Percentiles rank a stretch among this genome's conserved stretches.
Conservation (phyloP, 2,797 vertebrate genomes). For the Agapornis canus region DNA sequence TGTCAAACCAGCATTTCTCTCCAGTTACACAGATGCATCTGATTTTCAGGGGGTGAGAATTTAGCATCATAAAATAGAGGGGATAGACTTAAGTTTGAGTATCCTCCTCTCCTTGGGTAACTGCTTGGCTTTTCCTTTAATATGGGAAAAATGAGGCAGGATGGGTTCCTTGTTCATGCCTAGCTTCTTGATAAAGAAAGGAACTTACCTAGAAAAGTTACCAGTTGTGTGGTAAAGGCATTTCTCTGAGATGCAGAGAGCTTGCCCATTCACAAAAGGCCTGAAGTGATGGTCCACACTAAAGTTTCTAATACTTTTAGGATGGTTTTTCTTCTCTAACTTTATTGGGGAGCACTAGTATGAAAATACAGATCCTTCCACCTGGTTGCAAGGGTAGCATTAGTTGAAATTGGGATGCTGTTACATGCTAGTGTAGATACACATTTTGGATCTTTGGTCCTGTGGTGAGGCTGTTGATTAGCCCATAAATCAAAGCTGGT, state of each 20-base stretch:
- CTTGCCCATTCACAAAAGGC: not conserved
- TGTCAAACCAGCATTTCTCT: not conserved
- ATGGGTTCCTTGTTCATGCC: not conserved
- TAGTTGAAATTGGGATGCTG: not conserved
- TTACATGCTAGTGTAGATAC: rapidly evolving
- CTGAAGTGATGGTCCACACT: not conserved
- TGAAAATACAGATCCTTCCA: not conserved
- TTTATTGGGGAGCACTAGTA: not conserved
- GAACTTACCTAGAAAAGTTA: not conserved
- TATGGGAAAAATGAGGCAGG: not conserved
- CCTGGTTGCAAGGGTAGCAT: not conserved
- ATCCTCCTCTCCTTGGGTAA: not conserved
- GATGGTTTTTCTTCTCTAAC: not conserved
- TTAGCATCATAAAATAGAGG: not conserved
- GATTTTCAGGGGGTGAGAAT: not conserved
- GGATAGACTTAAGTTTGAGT: not conserved
- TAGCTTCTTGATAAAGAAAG: not conserved
- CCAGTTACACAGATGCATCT: not conserved
- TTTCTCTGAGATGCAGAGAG: not conserved
- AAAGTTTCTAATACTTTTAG: not conserved
- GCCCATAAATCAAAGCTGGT: not conserved
- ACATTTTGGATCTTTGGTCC: not conserved
- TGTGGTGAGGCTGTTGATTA: not conserved
- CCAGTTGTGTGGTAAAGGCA: not conserved
- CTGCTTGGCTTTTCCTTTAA: not conserved